A percentile compares a stretch with the other conserved stretches of the same genome.
Conservation (phyloP, 2,888 invertebrate genomes). For the Archips xylosteana region DNA sequence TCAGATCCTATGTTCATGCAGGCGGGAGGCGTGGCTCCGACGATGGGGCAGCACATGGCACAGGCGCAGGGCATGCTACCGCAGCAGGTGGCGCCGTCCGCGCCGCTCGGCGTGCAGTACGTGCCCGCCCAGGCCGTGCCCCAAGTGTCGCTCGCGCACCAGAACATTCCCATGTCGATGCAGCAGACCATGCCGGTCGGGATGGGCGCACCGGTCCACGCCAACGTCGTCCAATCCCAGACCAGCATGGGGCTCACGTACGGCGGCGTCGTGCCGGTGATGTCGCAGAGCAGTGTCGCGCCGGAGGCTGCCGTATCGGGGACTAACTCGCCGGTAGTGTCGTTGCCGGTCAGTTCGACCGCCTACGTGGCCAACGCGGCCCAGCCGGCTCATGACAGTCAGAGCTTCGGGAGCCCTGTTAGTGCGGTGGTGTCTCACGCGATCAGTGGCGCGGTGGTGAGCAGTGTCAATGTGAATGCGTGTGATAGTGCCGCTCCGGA, state of each 20-base stretch:
- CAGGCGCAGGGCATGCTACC: constrained; percentile 77
- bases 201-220: constrained; percentile 77
- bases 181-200: constrained; percentile 79
- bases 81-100: constrained; percentile 76
- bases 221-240: constrained; percentile 81
- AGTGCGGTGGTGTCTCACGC: constrained; percentile 81
- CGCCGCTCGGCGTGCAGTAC: constrained; percentile 78
- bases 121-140: constrained; percentile 74
- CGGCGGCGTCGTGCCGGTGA: constrained; percentile 78
- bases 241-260: constrained; percentile 79
- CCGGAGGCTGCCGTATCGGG: constrained; percentile 79
- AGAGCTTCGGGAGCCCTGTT: constrained; percentile 83
- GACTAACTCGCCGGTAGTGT: constrained; percentile 82
- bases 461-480: constrained; percentile 79
- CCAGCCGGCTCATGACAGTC: constrained; percentile 75
- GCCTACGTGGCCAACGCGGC: constrained; percentile 69
- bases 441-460: constrained; percentile 77
- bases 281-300: constrained; percentile 82
- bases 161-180: constrained; percentile 84
- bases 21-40: constrained; percentile 73
- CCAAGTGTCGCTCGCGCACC: constrained; percentile 77
- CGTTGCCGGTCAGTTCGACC: constrained; percentile 77
- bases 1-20: constrained; percentile 84
- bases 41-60: constrained; percentile 77
- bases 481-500: constrained; percentile 81